These are phyloP conservation scores for Cecropterus lyciades DNA, from an alignment of 1,140 invertebrate species.

Conservation along the genomic window DNA sequence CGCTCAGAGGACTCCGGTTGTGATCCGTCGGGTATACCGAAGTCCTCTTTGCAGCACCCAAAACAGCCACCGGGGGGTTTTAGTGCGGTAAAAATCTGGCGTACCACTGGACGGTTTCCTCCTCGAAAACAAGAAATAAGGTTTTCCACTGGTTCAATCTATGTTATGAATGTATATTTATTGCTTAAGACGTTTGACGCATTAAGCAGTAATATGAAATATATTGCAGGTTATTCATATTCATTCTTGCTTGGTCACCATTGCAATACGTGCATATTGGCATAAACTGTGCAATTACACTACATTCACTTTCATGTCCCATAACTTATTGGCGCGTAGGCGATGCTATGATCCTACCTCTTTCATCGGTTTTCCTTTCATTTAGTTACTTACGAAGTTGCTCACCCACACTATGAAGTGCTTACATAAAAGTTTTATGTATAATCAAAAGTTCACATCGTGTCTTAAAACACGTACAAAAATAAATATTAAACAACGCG, in stretches of 20 bases:
- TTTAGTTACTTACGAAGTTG: constrained; percentile 12
- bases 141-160: no score
- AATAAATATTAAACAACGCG: no score
- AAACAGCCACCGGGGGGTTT: no score
- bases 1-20: no score
- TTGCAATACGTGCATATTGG: constrained; percentile 8
- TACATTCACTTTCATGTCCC: constrained; percentile 33
- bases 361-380: constrained; percentile 29
- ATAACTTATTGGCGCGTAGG: constrained; percentile 33
- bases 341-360: constrained; percentile 29
- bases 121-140: no score
- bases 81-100: no score
- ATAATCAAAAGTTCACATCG: neutral
- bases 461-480: no score
- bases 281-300: constrained; percentile 34
- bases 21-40: no score
- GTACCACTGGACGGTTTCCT: no score
- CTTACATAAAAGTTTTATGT: neutral
- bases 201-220: no score
- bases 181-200: neutral
- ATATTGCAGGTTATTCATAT: constrained; percentile 12
- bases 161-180: no score
- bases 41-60: no score
- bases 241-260: constrained; percentile 7
- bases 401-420: neutral